Evolutionary conservation across 2,113 vertebrate genomes (phyloP), one percentile per base, ranked within the genome.

Genomic region (Sander vitreus): DNA sequence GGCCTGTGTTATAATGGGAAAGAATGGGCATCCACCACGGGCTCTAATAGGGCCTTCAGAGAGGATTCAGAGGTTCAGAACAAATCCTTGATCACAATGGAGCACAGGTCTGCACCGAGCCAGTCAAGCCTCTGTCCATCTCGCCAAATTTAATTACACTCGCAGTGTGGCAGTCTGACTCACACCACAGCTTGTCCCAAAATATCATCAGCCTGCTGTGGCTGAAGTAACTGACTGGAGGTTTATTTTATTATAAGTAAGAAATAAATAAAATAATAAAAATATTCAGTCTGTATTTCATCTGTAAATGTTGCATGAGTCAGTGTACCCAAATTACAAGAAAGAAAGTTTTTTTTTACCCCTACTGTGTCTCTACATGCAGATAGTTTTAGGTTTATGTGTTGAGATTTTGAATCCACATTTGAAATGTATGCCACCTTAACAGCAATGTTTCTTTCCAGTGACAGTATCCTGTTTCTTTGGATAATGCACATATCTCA

Each of bases 21-120:
- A 79, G 90, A 87, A 93, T 83, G 85, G 87, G 66, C 86, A 74
- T 51, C 6, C 4, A 75, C 47, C 0, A 60, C 83, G 57, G 75
- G 66, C 85, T 72, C 75, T 90, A 90, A 91, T 90, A 79, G 84
- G 84, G 84, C 68, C 89, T 92, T 87, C 83, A 80, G 89, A 92
- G 91, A 90, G 83, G 83, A 89, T 85, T 88, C 84, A 73, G 63
- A 54, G 87, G 76, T 87, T 89, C 71, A 72, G 63, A 85, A 85
- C 85, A 91, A 88, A 91, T 88, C 85, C 67, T 73, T 30, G 1
- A 84, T 76, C 81, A 88, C 90, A 91, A 84, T 72, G 85, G 78
- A 84, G 83, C 84, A 69, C 65, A 78, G 74, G 89, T 91, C 89
- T 80, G 76, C 84, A 73, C 23, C 30, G 33, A 80, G 78, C 68